Conservation (phyloP, 2,113 vertebrate genomes). For the Desmodus rotundus region DNA sequence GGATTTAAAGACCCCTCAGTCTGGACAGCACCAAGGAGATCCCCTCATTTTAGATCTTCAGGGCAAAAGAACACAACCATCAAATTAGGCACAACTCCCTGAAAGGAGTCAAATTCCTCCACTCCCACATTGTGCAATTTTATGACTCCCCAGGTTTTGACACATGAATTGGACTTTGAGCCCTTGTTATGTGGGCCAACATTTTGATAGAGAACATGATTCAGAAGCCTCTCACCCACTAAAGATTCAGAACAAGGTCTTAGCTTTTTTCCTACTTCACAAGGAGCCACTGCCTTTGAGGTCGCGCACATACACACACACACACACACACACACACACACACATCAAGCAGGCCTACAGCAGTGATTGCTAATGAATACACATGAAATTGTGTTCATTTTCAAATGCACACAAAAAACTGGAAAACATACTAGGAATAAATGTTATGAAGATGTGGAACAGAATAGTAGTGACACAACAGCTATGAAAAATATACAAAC, state of each 20-base stretch:
- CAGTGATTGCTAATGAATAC: not conserved
- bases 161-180: not conserved
- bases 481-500: constrained; percentile 13
- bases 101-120: not conserved
- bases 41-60: not conserved
- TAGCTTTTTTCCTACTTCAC: not conserved
- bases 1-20: not conserved
- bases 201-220: not conserved
- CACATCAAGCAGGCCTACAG: not conserved
- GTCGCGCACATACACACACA: not conserved
- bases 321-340: not conserved
- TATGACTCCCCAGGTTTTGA: not conserved
- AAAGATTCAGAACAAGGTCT: not conserved
- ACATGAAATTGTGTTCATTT: not conserved
- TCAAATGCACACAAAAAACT: not conserved
- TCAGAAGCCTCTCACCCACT: not conserved
- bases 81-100: not conserved
- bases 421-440: constrained; percentile 17
- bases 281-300: not conserved
- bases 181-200: not conserved
- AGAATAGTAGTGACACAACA: not conserved
- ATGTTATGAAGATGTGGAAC: not conserved
- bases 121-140: not conserved
- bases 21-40: too few relatives aligned
- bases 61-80: not conserved